phyloP scores from a whole-genome alignment of 30 jellyfish, hydroid and myxozoan species.

The Hydractinia echinata region DNA sequence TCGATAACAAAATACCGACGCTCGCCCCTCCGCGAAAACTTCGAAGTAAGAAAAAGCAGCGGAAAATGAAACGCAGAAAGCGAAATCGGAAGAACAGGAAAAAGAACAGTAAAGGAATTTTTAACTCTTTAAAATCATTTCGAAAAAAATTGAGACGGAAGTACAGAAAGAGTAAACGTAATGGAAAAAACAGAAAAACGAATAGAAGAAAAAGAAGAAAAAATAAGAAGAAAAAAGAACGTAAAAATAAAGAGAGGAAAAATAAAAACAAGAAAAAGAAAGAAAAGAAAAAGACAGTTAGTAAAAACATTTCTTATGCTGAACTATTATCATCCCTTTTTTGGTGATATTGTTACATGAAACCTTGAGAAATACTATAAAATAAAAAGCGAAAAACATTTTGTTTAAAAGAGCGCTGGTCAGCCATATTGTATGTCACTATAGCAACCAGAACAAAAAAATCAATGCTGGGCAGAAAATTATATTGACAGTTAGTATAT shows the following conservation, averaged over 20 bases:
- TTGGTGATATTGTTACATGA: neutral
- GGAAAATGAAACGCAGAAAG: neutral
- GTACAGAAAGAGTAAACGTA: neutral
- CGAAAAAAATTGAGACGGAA: neutral
- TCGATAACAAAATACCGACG: conserved; percentile 8
- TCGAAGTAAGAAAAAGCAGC: neutral
- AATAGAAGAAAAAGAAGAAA: neutral
- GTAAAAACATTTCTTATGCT: neutral
- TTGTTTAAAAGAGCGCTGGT: too few species aligned
- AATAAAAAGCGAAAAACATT: neutral
- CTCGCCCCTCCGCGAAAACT: neutral
- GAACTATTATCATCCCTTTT: neutral
- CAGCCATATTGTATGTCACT: too few species aligned
- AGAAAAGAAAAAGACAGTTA: neutral
- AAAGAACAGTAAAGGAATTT: neutral
- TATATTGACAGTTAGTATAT: too few species aligned
- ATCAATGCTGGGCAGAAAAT: too few species aligned
- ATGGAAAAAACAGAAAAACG: neutral
- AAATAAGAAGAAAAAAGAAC: neutral
- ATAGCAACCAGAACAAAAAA: too few species aligned
- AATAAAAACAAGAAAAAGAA: neutral
- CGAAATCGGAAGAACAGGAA: neutral
- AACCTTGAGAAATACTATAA: neutral
- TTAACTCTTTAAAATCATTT: neutral
- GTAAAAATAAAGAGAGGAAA: neutral